phyloP scores from a whole-genome alignment of 2,888 invertebrate genomes.

The Leucozona laternaria region DNA sequence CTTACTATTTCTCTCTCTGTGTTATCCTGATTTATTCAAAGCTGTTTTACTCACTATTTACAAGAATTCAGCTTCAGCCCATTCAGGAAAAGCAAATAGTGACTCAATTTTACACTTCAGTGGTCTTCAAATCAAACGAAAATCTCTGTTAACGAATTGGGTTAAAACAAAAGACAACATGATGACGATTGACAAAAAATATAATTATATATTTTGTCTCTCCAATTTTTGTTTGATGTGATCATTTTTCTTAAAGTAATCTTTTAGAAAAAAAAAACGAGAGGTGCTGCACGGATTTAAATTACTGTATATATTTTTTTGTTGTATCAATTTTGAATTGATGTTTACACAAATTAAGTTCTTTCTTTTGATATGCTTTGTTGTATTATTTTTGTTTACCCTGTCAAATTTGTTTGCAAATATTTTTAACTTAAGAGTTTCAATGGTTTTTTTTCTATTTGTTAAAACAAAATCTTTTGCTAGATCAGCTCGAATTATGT shows the following conservation, averaged over 20 bases:
- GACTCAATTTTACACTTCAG: slow-evolving; percentile 81
- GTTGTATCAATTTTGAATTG: not conserved
- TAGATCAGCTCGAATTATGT: too few species aligned
- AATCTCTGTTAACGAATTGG: slow-evolving; percentile 81
- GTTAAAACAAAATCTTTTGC: too few species aligned
- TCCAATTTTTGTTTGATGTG: slow-evolving; percentile 72
- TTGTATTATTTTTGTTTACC: too few species aligned
- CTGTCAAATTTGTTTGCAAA: too few species aligned
- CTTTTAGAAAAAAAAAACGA: slow-evolving; percentile 28
- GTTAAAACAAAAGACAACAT: slow-evolving; percentile 72
- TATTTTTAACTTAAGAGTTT: too few species aligned
- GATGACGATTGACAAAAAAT: slow-evolving; percentile 17
- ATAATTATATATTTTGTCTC: slow-evolving; percentile 56
- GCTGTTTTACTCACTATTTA: slow-evolving; percentile 61
- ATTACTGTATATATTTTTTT: not conserved
- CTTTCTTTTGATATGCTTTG: too few species aligned
- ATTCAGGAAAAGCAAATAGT: slow-evolving; percentile 77
- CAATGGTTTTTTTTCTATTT: too few species aligned
- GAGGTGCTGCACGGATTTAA: not conserved
- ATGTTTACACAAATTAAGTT: not conserved
- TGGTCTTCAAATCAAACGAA: slow-evolving; percentile 81
- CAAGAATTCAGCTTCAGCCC: slow-evolving; percentile 73
- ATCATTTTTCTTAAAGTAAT: slow-evolving; percentile 67
- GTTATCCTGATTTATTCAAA: slow-evolving; percentile 74
- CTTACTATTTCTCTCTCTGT: slow-evolving; percentile 32